Evolutionary conservation across 2,113 vertebrate species (phyloP).

Genomic region (Pterocles orientalis): DNA sequence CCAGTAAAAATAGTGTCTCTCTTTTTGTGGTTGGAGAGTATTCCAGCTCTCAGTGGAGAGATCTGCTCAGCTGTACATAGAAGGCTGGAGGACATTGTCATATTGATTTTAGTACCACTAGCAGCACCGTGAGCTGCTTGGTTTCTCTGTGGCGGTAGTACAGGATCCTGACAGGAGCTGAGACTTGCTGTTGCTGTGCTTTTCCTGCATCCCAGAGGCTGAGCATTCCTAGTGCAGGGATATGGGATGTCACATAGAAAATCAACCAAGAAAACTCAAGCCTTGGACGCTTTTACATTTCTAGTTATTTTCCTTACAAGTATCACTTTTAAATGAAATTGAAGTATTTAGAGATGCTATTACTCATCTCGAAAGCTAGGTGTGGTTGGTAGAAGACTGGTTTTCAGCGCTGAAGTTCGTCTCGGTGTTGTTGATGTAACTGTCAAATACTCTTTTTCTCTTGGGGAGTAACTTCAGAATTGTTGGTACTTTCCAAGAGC

Average conservation of each 20-base stretch:
- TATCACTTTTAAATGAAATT: background rate
- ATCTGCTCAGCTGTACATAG: background rate
- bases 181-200: rapidly evolving
- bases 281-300: background rate
- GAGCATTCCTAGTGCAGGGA: background rate
- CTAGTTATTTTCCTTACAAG: background rate
- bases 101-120: background rate
- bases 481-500: conserved; percentile 14
- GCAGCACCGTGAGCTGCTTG: background rate
- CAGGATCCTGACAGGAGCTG: background rate
- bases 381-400: background rate
- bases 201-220: background rate
- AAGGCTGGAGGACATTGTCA: background rate
- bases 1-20: background rate
- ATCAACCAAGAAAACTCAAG: background rate
- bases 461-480: background rate
- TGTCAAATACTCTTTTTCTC: background rate
- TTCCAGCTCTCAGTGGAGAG: background rate
- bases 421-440: background rate
- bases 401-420: background rate
- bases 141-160: background rate
- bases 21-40: background rate
- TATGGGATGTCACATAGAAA: background rate
- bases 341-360: background rate
- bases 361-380: background rate